A percentile compares a stretch with the other conserved stretches of the same genome.
Evolutionary conservation across 2,888 invertebrate genomes (phyloP).

Genomic region (Trypoxylon attenuatum): DNA sequence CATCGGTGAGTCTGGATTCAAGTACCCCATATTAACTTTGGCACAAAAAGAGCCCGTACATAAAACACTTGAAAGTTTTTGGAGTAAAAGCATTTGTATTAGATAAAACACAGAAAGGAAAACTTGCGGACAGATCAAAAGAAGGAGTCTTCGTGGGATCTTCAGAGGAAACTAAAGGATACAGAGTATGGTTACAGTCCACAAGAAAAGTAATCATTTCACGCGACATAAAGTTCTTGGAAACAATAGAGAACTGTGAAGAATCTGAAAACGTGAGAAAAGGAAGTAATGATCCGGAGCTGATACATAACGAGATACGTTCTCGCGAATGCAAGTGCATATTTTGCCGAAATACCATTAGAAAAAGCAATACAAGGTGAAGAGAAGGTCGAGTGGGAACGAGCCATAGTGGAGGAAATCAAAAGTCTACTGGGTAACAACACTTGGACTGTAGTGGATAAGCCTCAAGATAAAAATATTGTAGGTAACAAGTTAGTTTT

Average conservation of each 20-base stretch:
- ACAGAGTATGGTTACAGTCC: background rate
- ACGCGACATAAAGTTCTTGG: slow-evolving; percentile 7
- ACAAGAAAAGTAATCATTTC: background rate
- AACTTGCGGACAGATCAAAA: background rate
- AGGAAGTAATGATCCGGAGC: background rate
- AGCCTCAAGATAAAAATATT: background rate
- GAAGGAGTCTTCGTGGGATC: slow-evolving; percentile 9
- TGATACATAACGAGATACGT: background rate
- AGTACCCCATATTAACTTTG: slow-evolving; percentile 27
- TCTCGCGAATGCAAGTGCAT: background rate
- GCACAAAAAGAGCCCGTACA: background rate
- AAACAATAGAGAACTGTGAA: background rate
- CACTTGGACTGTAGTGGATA: slow-evolving; percentile 1
- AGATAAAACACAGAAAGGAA: slow-evolving; percentile 4
- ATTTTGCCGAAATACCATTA: slow-evolving; percentile 6
- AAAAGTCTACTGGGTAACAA: slow-evolving; percentile 18
- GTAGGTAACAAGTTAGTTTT: slow-evolving; percentile 24
- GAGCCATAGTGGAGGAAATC: slow-evolving; percentile 7
- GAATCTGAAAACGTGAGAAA: background rate
- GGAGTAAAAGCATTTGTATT: background rate
- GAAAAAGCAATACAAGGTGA: slow-evolving; percentile 9
- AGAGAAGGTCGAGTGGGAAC: slow-evolving; percentile 8
- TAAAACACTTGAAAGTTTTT: background rate
- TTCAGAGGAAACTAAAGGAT: slow-evolving; percentile 4
- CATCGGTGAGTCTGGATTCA: slow-evolving; percentile 12